Conservation (phyloP, 2,888 invertebrate species). For the Drosophila falleni region DNA sequence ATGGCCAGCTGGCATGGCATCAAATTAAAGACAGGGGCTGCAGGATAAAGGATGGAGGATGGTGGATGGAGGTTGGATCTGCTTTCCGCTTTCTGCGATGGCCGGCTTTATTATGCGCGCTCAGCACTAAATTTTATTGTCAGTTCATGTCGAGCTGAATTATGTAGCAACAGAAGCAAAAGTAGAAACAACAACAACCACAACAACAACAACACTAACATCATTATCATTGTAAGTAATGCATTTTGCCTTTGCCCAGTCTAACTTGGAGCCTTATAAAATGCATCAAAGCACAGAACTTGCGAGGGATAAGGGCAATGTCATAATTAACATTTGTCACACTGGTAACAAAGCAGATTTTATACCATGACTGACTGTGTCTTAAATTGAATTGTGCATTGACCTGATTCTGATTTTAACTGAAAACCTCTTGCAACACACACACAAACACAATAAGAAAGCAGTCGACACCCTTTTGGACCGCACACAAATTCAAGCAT, state of each 20-base stretch:
- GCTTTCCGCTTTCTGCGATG: slow-evolving; percentile 53
- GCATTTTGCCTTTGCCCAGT: slow-evolving; percentile 62
- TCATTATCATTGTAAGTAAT: slow-evolving; percentile 74
- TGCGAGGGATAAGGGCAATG: slow-evolving; percentile 18
- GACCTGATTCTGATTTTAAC: slow-evolving; percentile 72
- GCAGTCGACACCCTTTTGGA: slow-evolving; percentile 23
- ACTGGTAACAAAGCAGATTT: slow-evolving; percentile 55
- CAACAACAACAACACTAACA: slow-evolving; percentile 30
- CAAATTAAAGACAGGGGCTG: slow-evolving; percentile 37
- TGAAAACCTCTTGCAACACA: slow-evolving; percentile 23
- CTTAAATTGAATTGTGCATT: slow-evolving; percentile 71
- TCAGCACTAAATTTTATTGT: slow-evolving; percentile 85
- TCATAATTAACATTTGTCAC: slow-evolving; percentile 76
- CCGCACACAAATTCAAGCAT: slow-evolving; percentile 69
- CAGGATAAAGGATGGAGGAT: not conserved
- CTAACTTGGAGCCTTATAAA: slow-evolving; percentile 59
- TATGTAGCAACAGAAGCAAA: slow-evolving; percentile 74
- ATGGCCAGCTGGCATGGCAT: slow-evolving; percentile 62
- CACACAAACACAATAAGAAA: slow-evolving; percentile 9
- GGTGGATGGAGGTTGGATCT: slow-evolving; percentile 33
- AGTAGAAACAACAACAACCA: slow-evolving; percentile 13
- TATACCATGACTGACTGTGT: slow-evolving; percentile 27
- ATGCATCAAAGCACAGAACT: slow-evolving; percentile 53
- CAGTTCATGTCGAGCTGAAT: slow-evolving; percentile 84
- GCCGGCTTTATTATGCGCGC: slow-evolving; percentile 83